These are phyloP conservation scores for Denticeps clupeoides DNA, from an alignment of 2,797 vertebrate species.

Conservation along the genomic window DNA sequence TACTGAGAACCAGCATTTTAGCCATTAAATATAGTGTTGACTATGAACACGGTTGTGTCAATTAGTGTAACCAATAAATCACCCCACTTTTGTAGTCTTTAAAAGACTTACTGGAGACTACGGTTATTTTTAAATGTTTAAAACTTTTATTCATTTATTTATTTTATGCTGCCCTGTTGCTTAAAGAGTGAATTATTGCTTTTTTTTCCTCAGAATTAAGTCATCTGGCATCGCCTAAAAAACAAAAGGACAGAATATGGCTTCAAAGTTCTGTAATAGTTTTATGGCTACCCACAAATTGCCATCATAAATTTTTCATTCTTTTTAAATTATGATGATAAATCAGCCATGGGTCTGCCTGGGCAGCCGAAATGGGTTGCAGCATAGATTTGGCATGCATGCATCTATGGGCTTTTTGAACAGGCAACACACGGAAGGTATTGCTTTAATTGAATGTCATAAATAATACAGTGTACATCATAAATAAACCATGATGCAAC, in stretches of 20 bases:
- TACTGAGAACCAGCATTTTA: slow-evolving; percentile 25
- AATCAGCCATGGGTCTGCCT: slow-evolving; percentile 56
- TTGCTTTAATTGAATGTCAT: slow-evolving; percentile 65
- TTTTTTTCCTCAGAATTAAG: slow-evolving; percentile 50
- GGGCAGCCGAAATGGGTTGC: slow-evolving; percentile 59
- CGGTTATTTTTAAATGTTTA: too few species aligned
- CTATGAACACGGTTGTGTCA: slow-evolving; percentile 30
- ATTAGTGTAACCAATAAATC: slow-evolving; percentile 32
- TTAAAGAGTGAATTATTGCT: slow-evolving; percentile 30
- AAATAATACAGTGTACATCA: slow-evolving; percentile 71
- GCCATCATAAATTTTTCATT: slow-evolving; percentile 68
- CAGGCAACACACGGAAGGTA: slow-evolving; percentile 60
- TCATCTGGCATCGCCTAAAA: slow-evolving; percentile 54
- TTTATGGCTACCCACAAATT: slow-evolving; percentile 70
- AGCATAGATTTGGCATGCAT: slow-evolving; percentile 63
- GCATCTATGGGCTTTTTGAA: slow-evolving; percentile 61
- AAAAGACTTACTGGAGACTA: too few species aligned
- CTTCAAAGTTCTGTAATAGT: slow-evolving; percentile 72
- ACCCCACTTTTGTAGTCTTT: too few species aligned
- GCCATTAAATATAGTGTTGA: neutral
- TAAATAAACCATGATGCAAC: slow-evolving; percentile 68
- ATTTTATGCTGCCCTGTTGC: slow-evolving; percentile 29
- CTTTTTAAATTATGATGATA: slow-evolving; percentile 69
- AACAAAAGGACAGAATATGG: slow-evolving; percentile 56
- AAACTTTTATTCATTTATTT: slow-evolving; percentile 16